A percentile compares a stretch with the other conserved stretches of the same genome.
phyloP scores from a whole-genome alignment of 2,113 vertebrate species.

The Pteruthius melanotis region DNA sequence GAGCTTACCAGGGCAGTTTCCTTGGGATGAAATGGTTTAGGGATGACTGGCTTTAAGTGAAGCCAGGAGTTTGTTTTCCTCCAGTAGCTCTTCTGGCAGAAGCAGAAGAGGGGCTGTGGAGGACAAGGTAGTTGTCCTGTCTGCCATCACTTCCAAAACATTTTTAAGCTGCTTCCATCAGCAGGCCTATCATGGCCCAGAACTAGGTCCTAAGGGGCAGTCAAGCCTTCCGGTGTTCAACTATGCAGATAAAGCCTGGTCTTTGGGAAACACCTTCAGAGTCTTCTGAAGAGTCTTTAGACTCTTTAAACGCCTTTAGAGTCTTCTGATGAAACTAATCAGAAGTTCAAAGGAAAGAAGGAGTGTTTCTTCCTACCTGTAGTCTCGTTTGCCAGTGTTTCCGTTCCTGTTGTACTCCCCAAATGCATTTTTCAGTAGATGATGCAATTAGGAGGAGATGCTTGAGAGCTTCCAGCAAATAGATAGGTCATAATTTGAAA shows the following conservation, averaged over 20 bases:
- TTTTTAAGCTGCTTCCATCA: background rate
- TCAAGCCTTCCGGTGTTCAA: background rate
- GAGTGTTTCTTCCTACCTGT: background rate
- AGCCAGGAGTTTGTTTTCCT: background rate
- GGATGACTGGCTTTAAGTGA: background rate
- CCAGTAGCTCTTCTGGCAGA: background rate
- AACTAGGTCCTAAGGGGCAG: background rate
- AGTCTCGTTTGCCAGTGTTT: background rate
- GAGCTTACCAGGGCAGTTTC: background rate
- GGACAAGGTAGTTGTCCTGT: background rate
- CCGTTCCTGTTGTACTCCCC: background rate
- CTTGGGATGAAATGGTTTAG: background rate
- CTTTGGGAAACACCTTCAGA: background rate
- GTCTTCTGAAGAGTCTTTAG: no score
- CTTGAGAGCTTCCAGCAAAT: background rate
- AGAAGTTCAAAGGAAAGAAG: background rate
- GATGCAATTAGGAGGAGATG: background rate
- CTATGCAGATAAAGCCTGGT: background rate
- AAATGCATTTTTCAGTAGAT: background rate
- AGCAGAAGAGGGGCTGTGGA: background rate
- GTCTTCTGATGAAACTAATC: background rate
- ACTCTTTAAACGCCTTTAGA: no score
- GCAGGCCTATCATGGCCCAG: background rate
- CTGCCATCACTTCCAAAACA: rapidly evolving
- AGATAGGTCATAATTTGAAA: background rate